Percentiles rank a stretch among this genome's conserved stretches.
Conservation (phyloP, 2,888 invertebrate genomes). For the Neocrepidodera transversa region DNA sequence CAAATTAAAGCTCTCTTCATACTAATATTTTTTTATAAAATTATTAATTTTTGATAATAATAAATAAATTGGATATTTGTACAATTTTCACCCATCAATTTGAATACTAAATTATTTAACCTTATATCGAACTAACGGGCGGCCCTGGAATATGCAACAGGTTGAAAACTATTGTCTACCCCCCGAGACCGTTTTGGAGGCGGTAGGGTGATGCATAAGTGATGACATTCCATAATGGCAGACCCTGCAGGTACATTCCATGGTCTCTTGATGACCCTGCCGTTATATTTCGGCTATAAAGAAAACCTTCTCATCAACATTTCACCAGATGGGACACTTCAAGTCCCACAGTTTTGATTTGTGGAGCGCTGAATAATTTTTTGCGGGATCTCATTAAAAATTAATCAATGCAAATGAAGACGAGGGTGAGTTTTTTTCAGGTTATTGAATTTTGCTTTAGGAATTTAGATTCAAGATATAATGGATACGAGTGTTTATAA, state of each 20-base stretch:
- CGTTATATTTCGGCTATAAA: constrained; percentile 31
- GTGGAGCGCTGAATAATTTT: constrained; percentile 4
- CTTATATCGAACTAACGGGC: no score
- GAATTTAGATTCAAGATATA: no score
- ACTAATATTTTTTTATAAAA: no score
- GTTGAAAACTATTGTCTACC: constrained; percentile 55
- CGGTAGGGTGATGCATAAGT: constrained; percentile 65
- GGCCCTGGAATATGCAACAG: constrained; percentile 51
- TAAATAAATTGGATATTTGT: no score
- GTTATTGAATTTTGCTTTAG: background rate
- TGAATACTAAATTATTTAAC: no score
- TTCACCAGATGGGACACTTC: constrained; percentile 26
- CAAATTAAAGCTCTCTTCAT: no score
- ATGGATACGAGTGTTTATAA: no score
- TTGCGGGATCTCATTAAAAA: constrained; percentile 3
- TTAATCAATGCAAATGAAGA: constrained; percentile 1
- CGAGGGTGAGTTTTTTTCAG: background rate
- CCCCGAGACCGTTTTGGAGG: constrained; percentile 64
- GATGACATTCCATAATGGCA: constrained; percentile 63
- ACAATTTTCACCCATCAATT: no score
- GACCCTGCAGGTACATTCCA: constrained; percentile 44
- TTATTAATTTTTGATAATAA: no score
- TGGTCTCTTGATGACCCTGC: constrained; percentile 41
- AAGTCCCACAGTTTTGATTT: constrained; percentile 32
- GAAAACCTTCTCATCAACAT: constrained; percentile 36